Evolutionary conservation across 1,140 invertebrate species (phyloP).

Genomic region (Orchesella cincta): DNA sequence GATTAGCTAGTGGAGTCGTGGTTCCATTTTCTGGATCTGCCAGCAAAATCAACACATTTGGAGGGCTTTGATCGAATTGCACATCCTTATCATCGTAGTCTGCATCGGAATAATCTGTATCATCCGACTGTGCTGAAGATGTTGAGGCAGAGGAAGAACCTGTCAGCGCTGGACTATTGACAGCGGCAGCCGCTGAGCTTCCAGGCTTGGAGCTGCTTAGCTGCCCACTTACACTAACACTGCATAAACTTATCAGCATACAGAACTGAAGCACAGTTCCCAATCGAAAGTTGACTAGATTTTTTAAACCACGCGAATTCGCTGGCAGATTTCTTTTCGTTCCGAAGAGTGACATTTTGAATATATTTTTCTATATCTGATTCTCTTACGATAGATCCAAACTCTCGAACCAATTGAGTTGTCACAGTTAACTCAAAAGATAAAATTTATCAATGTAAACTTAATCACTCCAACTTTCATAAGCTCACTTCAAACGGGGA

Average conservation of each 20-base stretch:
- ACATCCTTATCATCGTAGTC: constrained; percentile 33
- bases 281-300: neutral
- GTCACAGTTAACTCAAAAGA: no score
- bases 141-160: neutral
- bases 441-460: no score
- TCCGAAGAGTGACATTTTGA: neutral
- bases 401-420: no score
- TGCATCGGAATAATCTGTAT: constrained; percentile 9
- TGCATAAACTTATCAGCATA: neutral
- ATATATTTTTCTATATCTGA: neutral
- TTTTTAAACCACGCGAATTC: neutral
- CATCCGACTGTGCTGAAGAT: neutral
- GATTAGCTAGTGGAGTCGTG: constrained; percentile 24
- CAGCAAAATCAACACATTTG: constrained; percentile 34
- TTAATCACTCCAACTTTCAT: no score
- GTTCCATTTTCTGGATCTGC: constrained; percentile 24
- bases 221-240: constrained; percentile 16
- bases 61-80: constrained; percentile 34
- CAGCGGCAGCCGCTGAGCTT: neutral
- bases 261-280: neutral
- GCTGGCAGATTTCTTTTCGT: neutral
- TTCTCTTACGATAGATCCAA: neutral
- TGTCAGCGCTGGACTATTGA: neutral
- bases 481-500: no score
- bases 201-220: neutral